phyloP scores from a whole-genome alignment of 2,888 invertebrate species.

The Pecten maximus region DNA sequence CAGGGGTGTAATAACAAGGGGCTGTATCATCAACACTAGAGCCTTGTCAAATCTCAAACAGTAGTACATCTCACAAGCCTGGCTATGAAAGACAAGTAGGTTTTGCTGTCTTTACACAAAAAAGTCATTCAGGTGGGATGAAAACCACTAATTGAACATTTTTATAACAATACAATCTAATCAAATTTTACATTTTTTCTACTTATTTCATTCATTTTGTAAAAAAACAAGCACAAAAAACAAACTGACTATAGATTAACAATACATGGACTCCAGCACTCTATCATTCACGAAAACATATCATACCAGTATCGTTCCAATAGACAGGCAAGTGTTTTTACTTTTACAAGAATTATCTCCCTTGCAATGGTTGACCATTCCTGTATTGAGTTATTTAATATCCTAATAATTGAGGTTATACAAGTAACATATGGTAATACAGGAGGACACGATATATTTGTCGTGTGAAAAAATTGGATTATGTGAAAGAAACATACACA shows the following conservation, averaged over 20 bases:
- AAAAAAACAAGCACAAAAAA: neutral
- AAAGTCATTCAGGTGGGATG: neutral
- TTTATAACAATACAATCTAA: neutral
- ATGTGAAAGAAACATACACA: neutral
- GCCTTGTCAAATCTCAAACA: neutral
- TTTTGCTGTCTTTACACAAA: neutral
- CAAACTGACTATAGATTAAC: neutral
- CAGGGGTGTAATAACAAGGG: neutral
- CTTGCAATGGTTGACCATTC: neutral
- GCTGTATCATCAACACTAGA: neutral
- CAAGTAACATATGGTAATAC: neutral
- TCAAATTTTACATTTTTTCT: conserved; percentile 10
- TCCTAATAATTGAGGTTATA: neutral
- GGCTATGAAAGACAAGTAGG: neutral
- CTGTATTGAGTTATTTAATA: neutral
- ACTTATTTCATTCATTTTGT: neutral
- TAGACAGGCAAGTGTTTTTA: neutral
- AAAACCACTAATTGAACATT: neutral
- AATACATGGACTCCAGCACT: neutral
- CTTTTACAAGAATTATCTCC: neutral
- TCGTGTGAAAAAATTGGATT: neutral
- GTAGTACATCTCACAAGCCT: neutral
- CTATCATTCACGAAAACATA: neutral
- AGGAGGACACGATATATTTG: neutral
- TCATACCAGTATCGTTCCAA: neutral